These are phyloP conservation scores for Spisula solida DNA, from an alignment of 2,888 invertebrate genomes.

Conservation along the genomic window DNA sequence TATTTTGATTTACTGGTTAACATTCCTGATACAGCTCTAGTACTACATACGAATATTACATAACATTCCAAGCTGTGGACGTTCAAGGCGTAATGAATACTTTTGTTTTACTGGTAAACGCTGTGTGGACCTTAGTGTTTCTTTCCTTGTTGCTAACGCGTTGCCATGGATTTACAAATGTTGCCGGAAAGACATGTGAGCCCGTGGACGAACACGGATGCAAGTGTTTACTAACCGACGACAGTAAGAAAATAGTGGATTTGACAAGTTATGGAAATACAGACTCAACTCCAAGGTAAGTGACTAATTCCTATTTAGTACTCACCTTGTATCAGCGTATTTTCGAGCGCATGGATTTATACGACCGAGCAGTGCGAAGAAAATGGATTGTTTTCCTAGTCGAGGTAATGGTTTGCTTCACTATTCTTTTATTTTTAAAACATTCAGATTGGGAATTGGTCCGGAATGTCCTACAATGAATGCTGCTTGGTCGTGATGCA, in stretches of 20 bases:
- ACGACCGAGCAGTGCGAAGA: too few relatives aligned
- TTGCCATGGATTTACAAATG: not conserved
- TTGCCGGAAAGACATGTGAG: constrained; percentile 33
- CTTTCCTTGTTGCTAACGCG: not conserved
- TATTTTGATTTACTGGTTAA: too few relatives aligned
- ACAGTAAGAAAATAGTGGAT: constrained; percentile 52
- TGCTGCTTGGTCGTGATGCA: too few relatives aligned
- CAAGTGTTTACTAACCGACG: constrained; percentile 62
- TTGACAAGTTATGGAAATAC: constrained; percentile 57
- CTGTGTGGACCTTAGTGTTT: not conserved
- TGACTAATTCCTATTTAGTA: too few relatives aligned
- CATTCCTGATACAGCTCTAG: too few relatives aligned
- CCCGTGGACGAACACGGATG: constrained; percentile 42
- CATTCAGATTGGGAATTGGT: too few relatives aligned
- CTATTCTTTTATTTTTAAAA: too few relatives aligned
- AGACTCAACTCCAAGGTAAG: constrained; percentile 54
- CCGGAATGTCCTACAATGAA: too few relatives aligned
- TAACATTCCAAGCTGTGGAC: not conserved
- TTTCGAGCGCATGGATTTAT: too few relatives aligned
- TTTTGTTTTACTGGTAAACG: not conserved
- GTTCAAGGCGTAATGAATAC: not conserved
- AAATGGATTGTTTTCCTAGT: too few relatives aligned
- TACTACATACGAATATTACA: not conserved
- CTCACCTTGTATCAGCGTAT: too few relatives aligned
- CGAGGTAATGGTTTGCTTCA: too few relatives aligned